Evolutionary conservation across 2,888 invertebrate species (phyloP).

Genomic region (Ormyrus rosae): DNA sequence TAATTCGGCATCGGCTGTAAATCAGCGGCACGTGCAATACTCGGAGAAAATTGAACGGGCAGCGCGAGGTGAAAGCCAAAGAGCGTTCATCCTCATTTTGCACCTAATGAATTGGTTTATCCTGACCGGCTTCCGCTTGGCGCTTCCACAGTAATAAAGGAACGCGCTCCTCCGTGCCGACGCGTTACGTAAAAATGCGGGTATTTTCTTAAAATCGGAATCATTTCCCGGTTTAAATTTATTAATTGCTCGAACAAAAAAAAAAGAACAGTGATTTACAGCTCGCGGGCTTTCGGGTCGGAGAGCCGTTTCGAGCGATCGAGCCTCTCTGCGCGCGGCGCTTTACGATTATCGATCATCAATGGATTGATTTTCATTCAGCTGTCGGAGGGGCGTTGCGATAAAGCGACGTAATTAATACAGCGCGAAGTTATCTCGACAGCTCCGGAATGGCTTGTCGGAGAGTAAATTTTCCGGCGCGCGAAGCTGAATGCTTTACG

Average conservation of each 20-base stretch:
- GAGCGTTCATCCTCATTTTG: constrained; percentile 36
- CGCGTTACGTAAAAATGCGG: no score
- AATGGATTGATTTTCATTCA: background rate
- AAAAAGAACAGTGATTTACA: no score
- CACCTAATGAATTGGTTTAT: constrained; percentile 36
- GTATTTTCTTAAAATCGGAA: no score
- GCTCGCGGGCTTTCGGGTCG: no score
- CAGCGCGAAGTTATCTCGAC: background rate
- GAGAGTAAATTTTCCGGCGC: background rate
- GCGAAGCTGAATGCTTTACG: no score
- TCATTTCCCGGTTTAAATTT: no score
- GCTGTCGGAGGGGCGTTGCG: background rate
- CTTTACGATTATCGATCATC: constrained; percentile 39
- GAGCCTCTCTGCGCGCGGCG: no score
- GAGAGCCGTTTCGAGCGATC: no score
- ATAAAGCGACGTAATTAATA: constrained; percentile 32
- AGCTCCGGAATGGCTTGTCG: background rate
- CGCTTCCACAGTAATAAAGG: no score
- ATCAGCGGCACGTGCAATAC: background rate
- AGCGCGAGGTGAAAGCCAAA: constrained; percentile 23
- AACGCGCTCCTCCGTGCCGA: no score
- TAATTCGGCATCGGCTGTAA: background rate
- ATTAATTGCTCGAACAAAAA: no score
- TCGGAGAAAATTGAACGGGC: background rate
- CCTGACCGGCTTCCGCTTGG: constrained; percentile 23